Evolutionary conservation across 1,140 invertebrate genomes (phyloP), one percentile per base, ranked within the genome.

Genomic region (Manduca sexta): DNA sequence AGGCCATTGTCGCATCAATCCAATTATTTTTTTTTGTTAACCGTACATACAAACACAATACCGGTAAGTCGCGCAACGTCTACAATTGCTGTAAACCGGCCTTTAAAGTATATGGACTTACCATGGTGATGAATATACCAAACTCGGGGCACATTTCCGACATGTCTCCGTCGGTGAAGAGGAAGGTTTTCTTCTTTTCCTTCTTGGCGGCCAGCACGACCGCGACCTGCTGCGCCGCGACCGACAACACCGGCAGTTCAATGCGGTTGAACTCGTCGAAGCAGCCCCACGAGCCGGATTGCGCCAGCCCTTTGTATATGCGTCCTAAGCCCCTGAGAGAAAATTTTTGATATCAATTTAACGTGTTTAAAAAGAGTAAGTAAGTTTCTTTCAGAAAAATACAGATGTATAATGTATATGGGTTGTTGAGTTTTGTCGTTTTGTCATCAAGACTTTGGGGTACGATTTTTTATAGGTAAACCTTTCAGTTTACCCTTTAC

Each of bases 231-330:
- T 99, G 97, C 12, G 97, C 97, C 7, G 97, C 97, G 1, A 99
- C 97, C 0, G 97, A 98, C 2, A 99, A 75, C 4, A 84, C 97
- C 0, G 97, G 97, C 17, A 98, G 83, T 76, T 98, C 96, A 46
- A 99, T 98, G 34, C 97, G 90, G 74, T 98, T 98, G 79, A 98
- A 99, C 76, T 99, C 97, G 69, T 97, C 96, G 77, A 98, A 98
- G 73, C 96, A 98, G 5, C 97, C 97, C 97, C 97, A 98, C 0
- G 96, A 93, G 3, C 97, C 97, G 16, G 96, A 98, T 79, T 98
- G 97, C 0, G 96, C 94, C 10, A 98, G 77, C 38, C 97, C 96
- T 90, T 91, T 92, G 56, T 94, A 97, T 62, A 97, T 97, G 48
- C 96, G 90, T 0, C 95, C 96, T 0, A 98, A 86, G 13, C 95